Evolutionary conservation across 2,113 vertebrate genomes (phyloP), one percentile per base, ranked within the genome.

Genomic region (Potamarius usumacintae): DNA sequence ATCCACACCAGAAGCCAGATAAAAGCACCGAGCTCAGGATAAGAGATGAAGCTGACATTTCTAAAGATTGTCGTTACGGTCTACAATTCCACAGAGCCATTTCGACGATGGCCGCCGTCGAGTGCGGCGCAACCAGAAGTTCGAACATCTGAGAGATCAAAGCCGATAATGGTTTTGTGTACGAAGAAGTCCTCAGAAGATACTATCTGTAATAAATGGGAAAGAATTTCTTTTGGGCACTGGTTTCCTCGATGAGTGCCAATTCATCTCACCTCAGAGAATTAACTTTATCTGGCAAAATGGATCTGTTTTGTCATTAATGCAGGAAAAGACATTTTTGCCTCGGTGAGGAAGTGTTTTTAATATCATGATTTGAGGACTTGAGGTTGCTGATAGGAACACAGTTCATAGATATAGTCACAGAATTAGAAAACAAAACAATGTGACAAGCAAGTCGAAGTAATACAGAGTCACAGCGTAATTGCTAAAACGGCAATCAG

Each of bases 1-100:
- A 62, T 71, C 18, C 63, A 65, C 58, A 69, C 82, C 1, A 83
- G 22, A 79, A 53, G 48, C 57, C 76, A 89, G 86, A 88, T 86
- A 71, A 88, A 90, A 86, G 89, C 65, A n/a, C 22, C 34, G 71
- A 85, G 76, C 83, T 84, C 81, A 27, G 78, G 85, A 90, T 88
- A 84, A 90, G 57, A 79, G 79, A 78, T 79, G 87, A 84, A 86
- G 53, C 85, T 90, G 89, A 90, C 89, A 86, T 90, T 90, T 88
- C 67, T 90, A 88, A 88, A 84, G 57, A 78, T 62, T 81, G 58
- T 42, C 72, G 89, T 79, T 25, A 71, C 79, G 55, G 63, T 72
- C 65, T 88, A 74, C 77, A 76, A 86, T 88, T 74, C 71, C 82
- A 27, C 27, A 7, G 65, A 62, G 87, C 81, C 53, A 60, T 65